Evolutionary conservation across 2,113 vertebrate species (phyloP), one percentile per base, ranked within the genome.

Genomic region (Penelope pileata): DNA sequence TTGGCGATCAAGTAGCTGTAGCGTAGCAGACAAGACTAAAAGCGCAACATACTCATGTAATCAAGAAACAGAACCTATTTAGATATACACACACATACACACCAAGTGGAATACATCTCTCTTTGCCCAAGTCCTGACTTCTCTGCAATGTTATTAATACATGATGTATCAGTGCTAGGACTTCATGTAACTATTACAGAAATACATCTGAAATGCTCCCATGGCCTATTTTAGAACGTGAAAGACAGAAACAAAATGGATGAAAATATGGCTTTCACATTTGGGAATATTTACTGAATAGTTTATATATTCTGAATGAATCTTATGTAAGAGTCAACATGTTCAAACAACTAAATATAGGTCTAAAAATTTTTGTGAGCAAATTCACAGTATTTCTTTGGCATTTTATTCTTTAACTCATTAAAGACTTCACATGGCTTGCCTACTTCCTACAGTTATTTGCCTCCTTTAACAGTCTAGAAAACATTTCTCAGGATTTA

Each of bases 311-410:
- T 94, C 96, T 89, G 85, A 95, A 95, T 89, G 83, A 96, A 87
- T 81, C 91, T 97, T 97, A 97, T 86, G 43, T 97, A 97, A 98
- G 88, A 96, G 73, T 86, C 97, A 97, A 95, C 95, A 96, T 97
- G 96, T 94, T 97, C 94, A 91, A 94, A 84, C 4, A 16, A 62
- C 95, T 97, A 95, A 96, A 97, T 97, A 97, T 95, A 98, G 93
- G 36, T 14, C 73, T 90, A 89, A 94, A 94, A 93, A 89, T 67
- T 83, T 93, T 62, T 53, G 77, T 58, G 70, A 96, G 69, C 24
- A 92, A 95, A 95, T 91, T 73, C 64, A 68, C 53, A 73, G 10
- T 73, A 76, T 63, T 87, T 73, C 73, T 92, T 80, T 62, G 3
- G 5, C n/a, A 26, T 23, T 77, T 59, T 58, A 11, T 40, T 79